Evolutionary conservation across 2,113 vertebrate species (phyloP).

Genomic region (Myotis yumanensis): DNA sequence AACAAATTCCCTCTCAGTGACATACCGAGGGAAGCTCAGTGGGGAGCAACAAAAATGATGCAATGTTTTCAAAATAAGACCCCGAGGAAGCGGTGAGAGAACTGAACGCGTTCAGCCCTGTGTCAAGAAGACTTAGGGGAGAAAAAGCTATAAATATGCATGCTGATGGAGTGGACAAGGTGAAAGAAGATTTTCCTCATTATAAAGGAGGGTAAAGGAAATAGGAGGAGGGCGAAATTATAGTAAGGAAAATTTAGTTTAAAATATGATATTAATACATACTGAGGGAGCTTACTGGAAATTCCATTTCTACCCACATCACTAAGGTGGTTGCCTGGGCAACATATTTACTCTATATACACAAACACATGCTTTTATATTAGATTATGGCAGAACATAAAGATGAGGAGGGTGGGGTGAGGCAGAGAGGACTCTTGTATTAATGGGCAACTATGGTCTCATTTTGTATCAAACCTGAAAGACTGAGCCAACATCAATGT

Average conservation of each 20-base stretch:
- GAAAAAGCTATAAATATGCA: constrained; percentile 25
- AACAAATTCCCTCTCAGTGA: constrained; percentile 52
- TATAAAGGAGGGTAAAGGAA: not conserved
- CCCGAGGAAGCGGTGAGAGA: constrained; percentile 47
- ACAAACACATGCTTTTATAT: not conserved
- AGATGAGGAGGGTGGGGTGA: no score
- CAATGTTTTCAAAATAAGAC: constrained; percentile 64
- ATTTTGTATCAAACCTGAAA: not conserved
- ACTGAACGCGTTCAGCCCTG: not conserved
- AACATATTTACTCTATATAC: not conserved
- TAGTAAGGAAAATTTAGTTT: not conserved
- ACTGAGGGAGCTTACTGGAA: not conserved
- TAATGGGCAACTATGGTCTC: not conserved
- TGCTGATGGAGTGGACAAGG: not conserved
- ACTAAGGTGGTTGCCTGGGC: not conserved
- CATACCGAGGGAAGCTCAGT: constrained; percentile 32
- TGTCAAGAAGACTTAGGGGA: constrained; percentile 41
- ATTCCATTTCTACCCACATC: not conserved
- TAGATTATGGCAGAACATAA: not conserved
- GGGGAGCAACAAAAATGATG: constrained; percentile 63
- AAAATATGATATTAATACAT: not conserved
- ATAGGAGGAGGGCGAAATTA: not conserved
- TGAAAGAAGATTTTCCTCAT: not conserved
- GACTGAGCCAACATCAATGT: not conserved
- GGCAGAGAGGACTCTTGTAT: not conserved